phyloP scores from a whole-genome alignment of 2,888 invertebrate genomes.

The Salticus scenicus region DNA sequence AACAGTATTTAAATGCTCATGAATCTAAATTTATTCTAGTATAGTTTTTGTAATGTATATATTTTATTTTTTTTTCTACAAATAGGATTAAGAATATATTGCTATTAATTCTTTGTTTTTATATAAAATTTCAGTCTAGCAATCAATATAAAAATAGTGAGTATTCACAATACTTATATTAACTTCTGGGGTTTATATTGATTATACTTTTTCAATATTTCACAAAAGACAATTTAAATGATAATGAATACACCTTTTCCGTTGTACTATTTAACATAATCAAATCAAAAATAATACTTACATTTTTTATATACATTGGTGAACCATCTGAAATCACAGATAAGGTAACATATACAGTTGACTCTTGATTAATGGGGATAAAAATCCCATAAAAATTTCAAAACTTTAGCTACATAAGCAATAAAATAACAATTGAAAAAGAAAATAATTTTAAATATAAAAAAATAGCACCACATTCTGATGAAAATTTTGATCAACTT shows the following conservation, averaged over 20 bases:
- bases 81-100: conserved; percentile 6
- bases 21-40: not conserved
- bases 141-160: not conserved
- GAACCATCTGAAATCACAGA: not conserved
- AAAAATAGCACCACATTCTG: too few species aligned
- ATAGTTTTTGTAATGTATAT: not conserved
- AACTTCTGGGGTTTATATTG: not conserved
- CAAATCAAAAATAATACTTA: too few species aligned
- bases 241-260: too few species aligned
- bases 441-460: too few species aligned
- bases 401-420: too few species aligned
- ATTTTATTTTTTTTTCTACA: not conserved
- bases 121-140: conserved; percentile 1
- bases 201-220: not conserved
- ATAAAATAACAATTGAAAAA: too few species aligned
- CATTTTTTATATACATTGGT: not conserved
- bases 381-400: not conserved
- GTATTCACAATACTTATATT: not conserved
- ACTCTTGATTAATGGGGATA: not conserved
- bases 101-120: not conserved
- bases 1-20: not conserved
- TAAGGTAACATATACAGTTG: not conserved
- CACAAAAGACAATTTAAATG: not conserved
- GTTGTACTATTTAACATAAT: too few species aligned
- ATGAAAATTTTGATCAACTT: too few species aligned